Evolutionary conservation across 2,113 vertebrate genomes (phyloP), one percentile per base, ranked within the genome.

Genomic region (Mobula birostris): DNA sequence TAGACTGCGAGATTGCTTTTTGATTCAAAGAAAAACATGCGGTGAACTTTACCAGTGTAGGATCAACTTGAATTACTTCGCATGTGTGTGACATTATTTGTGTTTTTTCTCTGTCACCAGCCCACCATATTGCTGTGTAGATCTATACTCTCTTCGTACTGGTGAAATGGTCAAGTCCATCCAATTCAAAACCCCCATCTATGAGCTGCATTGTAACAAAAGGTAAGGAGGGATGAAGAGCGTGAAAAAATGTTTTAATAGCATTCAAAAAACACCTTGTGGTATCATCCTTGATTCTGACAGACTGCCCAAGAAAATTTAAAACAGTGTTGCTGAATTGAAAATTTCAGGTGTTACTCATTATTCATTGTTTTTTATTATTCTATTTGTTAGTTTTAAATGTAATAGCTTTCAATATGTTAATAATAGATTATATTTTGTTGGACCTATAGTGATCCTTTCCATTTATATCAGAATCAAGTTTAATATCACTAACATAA

Each of bases 131-230:
- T 99, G 98, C 94, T 99, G 98, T 94, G 98, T 98, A 66, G 99
- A 99, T 96, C 97, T 99, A 3, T 98, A 99, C 95, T 99, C 99
- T 83, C 96, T 99, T 94, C 96, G 98, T 80, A 99, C 98, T 0
- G 99, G 98, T 27, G 99, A 99, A 95, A 99, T 99, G 98, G 98
- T 99, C 94, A 99, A 99, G 95, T 99, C 99, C 2, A 99, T 99
- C 95, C 99, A 99, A 96, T 99, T 99, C 96, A 99, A 99, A 96
- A 99, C 99, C 0, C 98, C 98, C 5, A 99, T 99, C 96, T 99
- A 99, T 94, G 98, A 99, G 94, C 97, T 99, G 27, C 97, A 99
- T 94, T 99, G 98, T 96, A 99, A 98, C 96, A 98, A 98, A 96
- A 97, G 98, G 99, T 99, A 97, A 94, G 94, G 82, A 32, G 29